Percentiles rank a stretch among this genome's conserved stretches.
Conservation (phyloP, 1,140 invertebrate species). For the Hirudo medicinalis region DNA sequence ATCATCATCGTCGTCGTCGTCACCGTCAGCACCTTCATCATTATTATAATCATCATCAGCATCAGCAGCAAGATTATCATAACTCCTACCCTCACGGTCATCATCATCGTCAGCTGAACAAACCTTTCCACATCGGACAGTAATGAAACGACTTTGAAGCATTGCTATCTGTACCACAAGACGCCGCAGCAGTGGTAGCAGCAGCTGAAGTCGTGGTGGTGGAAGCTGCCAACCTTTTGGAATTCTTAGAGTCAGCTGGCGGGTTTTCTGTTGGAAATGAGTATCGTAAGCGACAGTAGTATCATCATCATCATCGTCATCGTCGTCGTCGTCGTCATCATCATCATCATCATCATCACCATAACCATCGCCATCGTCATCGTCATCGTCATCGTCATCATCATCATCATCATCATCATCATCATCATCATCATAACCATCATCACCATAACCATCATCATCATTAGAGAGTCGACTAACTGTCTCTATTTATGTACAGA, state of each 20-base stretch:
- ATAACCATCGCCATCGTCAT: slow-evolving; percentile 8
- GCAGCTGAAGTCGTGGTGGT: background rate
- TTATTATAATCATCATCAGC: background rate
- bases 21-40: too few species aligned
- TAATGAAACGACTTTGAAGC: background rate
- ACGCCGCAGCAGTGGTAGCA: background rate
- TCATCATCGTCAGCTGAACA: background rate
- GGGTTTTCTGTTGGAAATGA: background rate
- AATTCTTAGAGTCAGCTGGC: background rate
- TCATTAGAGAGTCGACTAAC: background rate
- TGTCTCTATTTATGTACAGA: background rate
- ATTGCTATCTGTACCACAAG: background rate
- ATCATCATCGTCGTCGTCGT: slow-evolving; percentile 6
- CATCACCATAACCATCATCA: slow-evolving; percentile 17
- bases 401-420: slow-evolving; percentile 6
- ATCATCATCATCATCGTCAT: slow-evolving; percentile 20
- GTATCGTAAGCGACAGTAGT: background rate
- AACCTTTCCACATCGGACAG: background rate
- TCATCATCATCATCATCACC: slow-evolving; percentile 21
- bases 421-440: slow-evolving; percentile 17
- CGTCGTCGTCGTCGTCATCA: slow-evolving; percentile 20
- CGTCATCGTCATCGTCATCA: slow-evolving; percentile 7
- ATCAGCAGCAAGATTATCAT: too few species aligned
- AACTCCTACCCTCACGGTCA: background rate
- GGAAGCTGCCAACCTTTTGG: background rate